phyloP scores from a whole-genome alignment of 2,797 vertebrate genomes.

The Bradypodion ventrale region DNA sequence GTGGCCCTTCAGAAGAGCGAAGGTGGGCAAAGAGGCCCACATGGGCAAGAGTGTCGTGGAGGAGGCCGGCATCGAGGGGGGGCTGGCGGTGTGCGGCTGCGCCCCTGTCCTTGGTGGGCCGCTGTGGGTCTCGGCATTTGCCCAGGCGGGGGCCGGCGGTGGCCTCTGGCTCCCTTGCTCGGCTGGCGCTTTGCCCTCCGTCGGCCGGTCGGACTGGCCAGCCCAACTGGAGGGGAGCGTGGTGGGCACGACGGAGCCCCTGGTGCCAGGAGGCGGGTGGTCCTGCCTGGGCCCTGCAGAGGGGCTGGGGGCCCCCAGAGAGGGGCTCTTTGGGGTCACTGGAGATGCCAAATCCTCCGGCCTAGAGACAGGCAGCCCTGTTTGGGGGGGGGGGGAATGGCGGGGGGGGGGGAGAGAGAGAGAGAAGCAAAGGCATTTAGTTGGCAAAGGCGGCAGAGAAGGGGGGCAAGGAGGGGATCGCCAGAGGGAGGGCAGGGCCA shows the following conservation, averaged over 20 bases:
- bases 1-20: neutral
- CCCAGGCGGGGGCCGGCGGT: accelerated
- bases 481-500: too few species aligned
- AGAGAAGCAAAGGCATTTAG: too few species aligned
- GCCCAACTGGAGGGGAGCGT: neutral
- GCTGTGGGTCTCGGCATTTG: accelerated
- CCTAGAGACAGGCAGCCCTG: neutral
- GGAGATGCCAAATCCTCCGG: neutral
- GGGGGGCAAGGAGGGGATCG: too few species aligned
- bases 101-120: accelerated
- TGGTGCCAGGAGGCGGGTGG: accelerated
- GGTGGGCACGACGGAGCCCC: accelerated
- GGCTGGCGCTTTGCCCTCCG: accelerated
- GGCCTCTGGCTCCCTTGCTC: neutral
- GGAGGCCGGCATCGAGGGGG: too few species aligned
- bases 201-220: accelerated
- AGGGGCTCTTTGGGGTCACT: accelerated
- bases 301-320: neutral
- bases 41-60: neutral
- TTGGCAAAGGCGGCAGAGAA: too few species aligned
- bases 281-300: neutral
- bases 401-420: too few species aligned
- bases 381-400: neutral
- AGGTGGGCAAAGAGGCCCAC: neutral
- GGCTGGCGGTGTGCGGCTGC: neutral